Evolutionary conservation across 1,140 invertebrate genomes (phyloP), one percentile per base, ranked within the genome.

Genomic region (Ectropis grisescens): DNA sequence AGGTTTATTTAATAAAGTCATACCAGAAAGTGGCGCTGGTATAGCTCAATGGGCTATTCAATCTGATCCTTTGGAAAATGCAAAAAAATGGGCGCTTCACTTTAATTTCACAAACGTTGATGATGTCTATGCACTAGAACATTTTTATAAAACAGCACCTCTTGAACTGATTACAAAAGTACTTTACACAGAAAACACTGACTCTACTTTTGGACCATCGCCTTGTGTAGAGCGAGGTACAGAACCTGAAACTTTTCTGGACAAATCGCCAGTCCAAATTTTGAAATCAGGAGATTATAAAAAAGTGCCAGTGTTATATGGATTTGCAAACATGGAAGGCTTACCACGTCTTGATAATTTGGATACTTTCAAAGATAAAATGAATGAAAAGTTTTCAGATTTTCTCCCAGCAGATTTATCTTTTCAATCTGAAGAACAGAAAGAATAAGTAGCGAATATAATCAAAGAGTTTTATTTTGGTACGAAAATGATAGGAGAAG

Each of bases 211-310:
- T n/a, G n/a, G n/a, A 6, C 58, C 64, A 28, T 25, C 31, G 16
- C 70, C 70, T 7, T 75, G 70, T 33, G 43, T 75, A 12, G 70
- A 75, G 33, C 41, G 54, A n/a, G 44, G 64, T 29, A 35, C 41
- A 0, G 58, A 54, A 2, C 32, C 46, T 39, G 66, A 64, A 46
- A 51, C 24, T 15, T 58, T 76, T 47, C 41, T 70, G 4, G 34
- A 47, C 4, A 48, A 72, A 6, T 29, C 43, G 24, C 68, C 68
- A 8, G 24, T 55, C 2, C 54, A 57, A 49, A n/a, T n/a, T n/a
- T n/a, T n/a, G n/a, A n/a, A n/a, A n/a, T n/a, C n/a, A n/a, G n/a
- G n/a, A n/a, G n/a, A 64, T 70, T 64, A 59, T 37, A 27, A 29
- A 7, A 65, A 66, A 29, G 13, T 61, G 9, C 68, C 64, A 3